Evolutionary conservation across 2,797 vertebrate species (phyloP).

Genomic region (Taeniopygia guttata): DNA sequence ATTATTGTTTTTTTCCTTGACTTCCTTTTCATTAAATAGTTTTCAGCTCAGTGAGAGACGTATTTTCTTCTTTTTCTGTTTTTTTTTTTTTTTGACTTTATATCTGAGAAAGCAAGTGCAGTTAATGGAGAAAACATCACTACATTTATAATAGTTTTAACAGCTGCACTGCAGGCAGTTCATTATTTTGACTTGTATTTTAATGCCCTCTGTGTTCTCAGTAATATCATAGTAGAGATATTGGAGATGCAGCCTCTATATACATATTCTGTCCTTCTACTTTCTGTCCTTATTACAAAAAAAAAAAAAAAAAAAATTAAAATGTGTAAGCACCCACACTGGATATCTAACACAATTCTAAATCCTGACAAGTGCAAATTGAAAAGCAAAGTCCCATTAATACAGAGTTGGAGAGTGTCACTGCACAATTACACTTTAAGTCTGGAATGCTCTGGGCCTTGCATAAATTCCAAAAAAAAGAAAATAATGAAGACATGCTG

Average conservation of each 20-base stretch:
- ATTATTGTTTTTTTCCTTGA: background rate
- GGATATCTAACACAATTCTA: background rate
- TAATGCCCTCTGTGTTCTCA: background rate
- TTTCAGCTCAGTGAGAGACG: background rate
- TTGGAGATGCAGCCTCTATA: background rate
- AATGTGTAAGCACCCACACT: background rate
- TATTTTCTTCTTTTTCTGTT: background rate
- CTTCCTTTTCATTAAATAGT: background rate
- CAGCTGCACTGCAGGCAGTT: slow-evolving; percentile 37
- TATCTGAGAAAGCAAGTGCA: background rate
- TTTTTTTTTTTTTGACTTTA: background rate
- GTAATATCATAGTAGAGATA: background rate
- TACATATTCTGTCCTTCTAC: background rate
- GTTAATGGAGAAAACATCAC: slow-evolving; percentile 27
- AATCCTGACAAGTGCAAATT: slow-evolving; percentile 46
- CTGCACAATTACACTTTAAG: background rate
- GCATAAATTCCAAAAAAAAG: background rate
- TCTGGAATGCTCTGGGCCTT: background rate
- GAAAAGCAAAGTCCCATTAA: slow-evolving; percentile 34
- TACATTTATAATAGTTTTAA: slow-evolving; percentile 16
- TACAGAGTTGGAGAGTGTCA: background rate
- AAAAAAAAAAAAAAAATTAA: background rate
- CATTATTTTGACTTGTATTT: slow-evolving; percentile 36
- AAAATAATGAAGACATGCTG: background rate
- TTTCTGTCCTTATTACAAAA: background rate